These are phyloP conservation scores for Hydraecia micacea DNA, from an alignment of 2,888 invertebrate genomes.

Conservation along the genomic window DNA sequence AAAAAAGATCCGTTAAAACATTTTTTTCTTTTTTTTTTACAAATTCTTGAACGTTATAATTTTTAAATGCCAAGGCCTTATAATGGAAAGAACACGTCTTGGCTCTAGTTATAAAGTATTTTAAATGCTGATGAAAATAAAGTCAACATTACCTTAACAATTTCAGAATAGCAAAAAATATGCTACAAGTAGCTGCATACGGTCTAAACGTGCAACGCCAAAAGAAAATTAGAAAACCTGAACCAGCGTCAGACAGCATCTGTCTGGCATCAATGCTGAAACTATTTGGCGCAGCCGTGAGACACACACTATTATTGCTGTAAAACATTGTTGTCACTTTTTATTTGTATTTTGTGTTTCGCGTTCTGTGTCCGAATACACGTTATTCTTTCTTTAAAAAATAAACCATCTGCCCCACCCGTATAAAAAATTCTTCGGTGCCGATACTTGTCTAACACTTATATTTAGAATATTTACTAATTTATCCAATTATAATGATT, in stretches of 20 bases:
- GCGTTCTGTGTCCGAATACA: background rate
- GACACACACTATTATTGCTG: background rate
- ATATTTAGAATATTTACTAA: background rate
- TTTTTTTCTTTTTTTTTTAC: slow-evolving; percentile 2
- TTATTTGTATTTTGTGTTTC: background rate
- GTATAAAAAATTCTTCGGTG: background rate
- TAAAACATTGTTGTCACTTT: background rate
- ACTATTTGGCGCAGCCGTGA: background rate
- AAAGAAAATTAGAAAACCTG: background rate
- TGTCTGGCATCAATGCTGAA: background rate
- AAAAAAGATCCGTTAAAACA: background rate
- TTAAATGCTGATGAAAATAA: background rate
- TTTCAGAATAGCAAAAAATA: background rate
- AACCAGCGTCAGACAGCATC: background rate
- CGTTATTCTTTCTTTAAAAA: background rate
- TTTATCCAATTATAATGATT: slow-evolving; percentile 64
- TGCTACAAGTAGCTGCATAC: background rate
- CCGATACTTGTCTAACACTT: background rate
- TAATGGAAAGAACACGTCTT: slow-evolving; percentile 9
- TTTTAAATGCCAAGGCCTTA: slow-evolving; percentile 35
- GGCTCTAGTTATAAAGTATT: background rate
- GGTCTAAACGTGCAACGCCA: background rate
- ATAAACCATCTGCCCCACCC: too few species aligned
- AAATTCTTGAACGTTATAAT: slow-evolving; percentile 15
- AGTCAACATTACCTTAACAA: background rate